Base-by-base conservation (phyloP, 2,797 vertebrate species). In the Pteronotus mesoamericanus region DNA sequence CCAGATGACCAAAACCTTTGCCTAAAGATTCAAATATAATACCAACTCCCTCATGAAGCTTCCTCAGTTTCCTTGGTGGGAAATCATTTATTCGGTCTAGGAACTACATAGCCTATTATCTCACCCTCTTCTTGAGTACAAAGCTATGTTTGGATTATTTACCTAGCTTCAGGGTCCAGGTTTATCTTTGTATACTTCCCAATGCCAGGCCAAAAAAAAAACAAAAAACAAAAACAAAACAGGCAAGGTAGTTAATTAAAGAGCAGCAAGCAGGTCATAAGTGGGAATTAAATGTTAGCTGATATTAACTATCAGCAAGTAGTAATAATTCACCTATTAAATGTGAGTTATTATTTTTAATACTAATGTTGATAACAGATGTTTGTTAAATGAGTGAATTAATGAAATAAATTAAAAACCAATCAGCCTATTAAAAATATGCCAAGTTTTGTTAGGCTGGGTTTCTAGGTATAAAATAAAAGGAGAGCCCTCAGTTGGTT, bases 351-450 rank as follows among this genome's bases (percentile, higher is more conserved):
- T 37, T 68, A 46, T 37, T 83, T 94, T 91, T 72, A 90, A 95
- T 80, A 77, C 3, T 69, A 71, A 59, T 83, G 32, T 46, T 80
- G 22, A 91, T 77, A 77, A 53, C 71, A 93, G 32, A 57, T 75
- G 9, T 86, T 74, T 68, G 26, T 66, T 74, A 57, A 74, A 86
- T 83, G n/a, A 66, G 10, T 61, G 16, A 77, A 85, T 91, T 64
- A 82, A 75, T 89, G 72, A 91, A 94, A 85, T 61, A 89, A 91
- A 84, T 66, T 29, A 34, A 68, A 96, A 82, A 26, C 44, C 34
- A 71, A 89, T 94, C 74, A 69, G 22, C 2, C 16, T 55, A 64
- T 69, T 39, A 82, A 82, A 82, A 93, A 86, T 55, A 82, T 80
- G 46, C 26, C 55, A 55, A 55, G 5, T 48, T 88, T 89, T 75